phyloP scores from a whole-genome alignment of 2,888 invertebrate genomes.

The Lydus trimaculatus region DNA sequence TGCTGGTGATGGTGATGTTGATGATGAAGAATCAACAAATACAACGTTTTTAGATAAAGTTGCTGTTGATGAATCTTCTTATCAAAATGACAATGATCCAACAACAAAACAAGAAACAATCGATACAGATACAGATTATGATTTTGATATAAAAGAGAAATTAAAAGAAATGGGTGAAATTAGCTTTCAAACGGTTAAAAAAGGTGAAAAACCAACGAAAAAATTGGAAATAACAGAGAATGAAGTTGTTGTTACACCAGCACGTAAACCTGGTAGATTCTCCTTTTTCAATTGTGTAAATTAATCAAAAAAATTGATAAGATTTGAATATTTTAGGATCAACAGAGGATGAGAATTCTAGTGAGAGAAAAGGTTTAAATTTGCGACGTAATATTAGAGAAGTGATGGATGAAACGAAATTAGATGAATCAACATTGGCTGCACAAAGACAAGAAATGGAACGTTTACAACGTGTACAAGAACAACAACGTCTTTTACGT shows the following conservation, averaged over 20 bases:
- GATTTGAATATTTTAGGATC: constrained; percentile 41
- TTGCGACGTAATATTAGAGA: constrained; percentile 88
- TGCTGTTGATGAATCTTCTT: constrained; percentile 51
- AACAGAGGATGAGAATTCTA: constrained; percentile 46
- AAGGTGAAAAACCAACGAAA: constrained; percentile 58
- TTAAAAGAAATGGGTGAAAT: constrained; percentile 69
- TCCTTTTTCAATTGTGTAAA: background rate
- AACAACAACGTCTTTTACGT: constrained; percentile 82
- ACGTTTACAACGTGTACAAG: constrained; percentile 82
- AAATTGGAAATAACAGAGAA: constrained; percentile 66
- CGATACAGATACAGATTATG: constrained; percentile 56
- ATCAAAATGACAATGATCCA: constrained; percentile 20
- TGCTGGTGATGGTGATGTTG: constrained; percentile 54
- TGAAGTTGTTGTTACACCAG: constrained; percentile 80
- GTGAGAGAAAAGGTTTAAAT: constrained; percentile 61
- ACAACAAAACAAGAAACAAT: constrained; percentile 33
- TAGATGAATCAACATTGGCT: constrained; percentile 90
- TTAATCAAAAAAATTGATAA: background rate
- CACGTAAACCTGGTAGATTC: constrained; percentile 51
- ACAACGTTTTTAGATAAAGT: constrained; percentile 57
- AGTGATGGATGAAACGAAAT: constrained; percentile 91
- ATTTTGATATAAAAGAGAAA: constrained; percentile 69
- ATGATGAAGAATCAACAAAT: constrained; percentile 53
- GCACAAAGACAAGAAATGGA: constrained; percentile 95
- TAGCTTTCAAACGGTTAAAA: constrained; percentile 60